A percentile compares a stretch with the other conserved stretches of the same genome.
phyloP scores from a whole-genome alignment of 2,888 invertebrate species.

The Metacarcinus magister region DNA sequence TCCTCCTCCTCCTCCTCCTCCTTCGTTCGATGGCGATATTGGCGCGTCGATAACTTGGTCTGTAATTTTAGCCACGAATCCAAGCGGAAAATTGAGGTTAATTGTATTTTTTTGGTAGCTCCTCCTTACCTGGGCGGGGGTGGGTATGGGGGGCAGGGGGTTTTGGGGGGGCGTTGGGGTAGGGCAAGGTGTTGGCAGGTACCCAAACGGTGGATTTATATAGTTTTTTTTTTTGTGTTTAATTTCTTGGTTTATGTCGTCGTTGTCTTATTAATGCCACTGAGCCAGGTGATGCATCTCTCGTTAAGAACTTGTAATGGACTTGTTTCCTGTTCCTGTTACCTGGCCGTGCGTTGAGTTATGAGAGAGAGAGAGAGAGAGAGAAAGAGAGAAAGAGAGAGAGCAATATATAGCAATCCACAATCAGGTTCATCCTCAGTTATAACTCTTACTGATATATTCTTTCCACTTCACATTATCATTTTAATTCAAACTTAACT shows the following conservation, averaged over 20 bases:
- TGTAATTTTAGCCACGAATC: conserved; percentile 47
- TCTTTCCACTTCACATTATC: background rate
- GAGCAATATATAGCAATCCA: background rate
- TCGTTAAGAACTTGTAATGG: background rate
- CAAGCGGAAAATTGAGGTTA: conserved; percentile 40
- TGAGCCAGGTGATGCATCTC: background rate
- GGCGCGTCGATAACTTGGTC: background rate
- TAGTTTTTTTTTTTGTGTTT: background rate
- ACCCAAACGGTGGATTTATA: background rate
- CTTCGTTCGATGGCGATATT: background rate
- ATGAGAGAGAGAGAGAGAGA: conserved; percentile 26
- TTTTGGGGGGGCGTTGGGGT: background rate
- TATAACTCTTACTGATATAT: background rate
- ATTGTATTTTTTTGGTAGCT: conserved; percentile 48
- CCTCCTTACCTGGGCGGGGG: background rate
- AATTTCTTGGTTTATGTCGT: background rate
- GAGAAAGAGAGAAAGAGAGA: background rate
- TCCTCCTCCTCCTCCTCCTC: background rate
- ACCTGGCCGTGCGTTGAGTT: background rate
- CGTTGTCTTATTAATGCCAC: background rate
- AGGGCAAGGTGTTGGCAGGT: background rate
- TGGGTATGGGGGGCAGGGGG: background rate
- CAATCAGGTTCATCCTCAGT: background rate
- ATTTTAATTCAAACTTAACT: background rate
- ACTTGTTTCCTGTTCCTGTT: background rate